Conservation (phyloP, 2,888 invertebrate species). For the Bellardia bayeri region DNA sequence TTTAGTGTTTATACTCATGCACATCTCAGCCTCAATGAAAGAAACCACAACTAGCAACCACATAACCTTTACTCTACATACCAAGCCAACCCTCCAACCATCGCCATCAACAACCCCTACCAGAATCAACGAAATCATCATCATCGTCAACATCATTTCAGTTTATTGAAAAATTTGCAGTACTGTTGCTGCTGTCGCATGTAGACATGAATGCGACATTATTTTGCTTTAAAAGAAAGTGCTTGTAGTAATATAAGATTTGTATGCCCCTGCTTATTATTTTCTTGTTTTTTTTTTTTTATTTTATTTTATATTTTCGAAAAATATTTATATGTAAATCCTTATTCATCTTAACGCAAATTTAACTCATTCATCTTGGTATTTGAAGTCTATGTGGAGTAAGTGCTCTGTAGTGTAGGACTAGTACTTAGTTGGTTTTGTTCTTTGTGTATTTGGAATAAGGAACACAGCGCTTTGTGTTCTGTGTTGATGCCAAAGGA, state of each 20-base stretch:
- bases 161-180: constrained; percentile 68
- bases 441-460: constrained; percentile 46
- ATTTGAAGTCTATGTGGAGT: constrained; percentile 43
- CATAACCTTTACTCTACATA: constrained; percentile 63
- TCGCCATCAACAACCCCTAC: constrained; percentile 32
- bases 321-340: constrained; percentile 61
- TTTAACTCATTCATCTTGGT: constrained; percentile 78
- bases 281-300: constrained; percentile 63
- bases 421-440: constrained; percentile 24
- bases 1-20: constrained; percentile 33
- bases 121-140: constrained; percentile 14
- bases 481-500: constrained; percentile 80
- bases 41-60: constrained; percentile 71
- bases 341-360: constrained; percentile 61
- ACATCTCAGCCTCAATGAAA: constrained; percentile 32
- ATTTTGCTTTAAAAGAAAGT: constrained; percentile 48
- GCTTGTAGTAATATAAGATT: constrained; percentile 46
- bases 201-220: constrained; percentile 64
- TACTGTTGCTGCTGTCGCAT: constrained; percentile 33
- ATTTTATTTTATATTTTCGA: constrained; percentile 15
- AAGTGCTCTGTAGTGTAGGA: constrained; percentile 30
- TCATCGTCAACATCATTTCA: constrained; percentile 57
- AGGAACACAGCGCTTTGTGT: constrained; percentile 55
- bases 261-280: constrained; percentile 36
- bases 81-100: constrained; percentile 26